Percentiles rank a stretch among this genome's conserved stretches.
Conservation (phyloP, 2,797 vertebrate genomes). For the Siniperca undulata region DNA sequence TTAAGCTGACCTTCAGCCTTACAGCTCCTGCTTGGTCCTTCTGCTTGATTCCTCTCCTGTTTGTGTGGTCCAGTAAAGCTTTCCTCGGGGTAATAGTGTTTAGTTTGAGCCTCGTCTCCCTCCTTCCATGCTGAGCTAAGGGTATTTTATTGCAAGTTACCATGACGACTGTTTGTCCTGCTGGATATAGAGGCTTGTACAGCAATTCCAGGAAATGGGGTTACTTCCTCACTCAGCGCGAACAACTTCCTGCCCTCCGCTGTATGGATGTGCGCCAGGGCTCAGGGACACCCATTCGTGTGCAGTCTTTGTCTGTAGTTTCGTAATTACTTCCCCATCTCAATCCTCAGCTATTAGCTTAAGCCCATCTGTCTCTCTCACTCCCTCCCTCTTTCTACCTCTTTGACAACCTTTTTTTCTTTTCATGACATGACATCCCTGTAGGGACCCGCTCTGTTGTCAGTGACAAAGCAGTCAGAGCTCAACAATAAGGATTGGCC, state of each 20-base stretch:
- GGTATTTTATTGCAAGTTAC: conserved; percentile 83
- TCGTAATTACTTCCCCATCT: conserved; percentile 85
- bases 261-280: conserved; percentile 79
- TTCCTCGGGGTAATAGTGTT: conserved; percentile 74
- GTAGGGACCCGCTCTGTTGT: conserved; percentile 54
- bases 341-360: conserved; percentile 77
- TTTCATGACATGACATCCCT: conserved; percentile 57
- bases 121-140: conserved; percentile 75
- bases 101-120: conserved; percentile 76
- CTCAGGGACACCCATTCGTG: conserved; percentile 69
- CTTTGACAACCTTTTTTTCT: conserved; percentile 29
- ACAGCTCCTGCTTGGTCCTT: conserved; percentile 38
- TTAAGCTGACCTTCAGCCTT: conserved; percentile 53
- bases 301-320: conserved; percentile 77
- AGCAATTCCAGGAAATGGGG: conserved; percentile 88
- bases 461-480: conserved; percentile 56
- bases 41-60: conserved; percentile 54
- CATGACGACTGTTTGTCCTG: conserved; percentile 74
- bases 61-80: conserved; percentile 77
- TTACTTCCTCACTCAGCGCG: conserved; percentile 87
- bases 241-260: conserved; percentile 89
- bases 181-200: conserved; percentile 77
- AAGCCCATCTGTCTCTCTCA: conserved; percentile 35
- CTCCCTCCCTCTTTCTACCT: conserved; percentile 3
- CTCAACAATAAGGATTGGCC: too few species aligned